Base-by-base conservation (phyloP, 2,797 vertebrate species). In the Champsocephalus gunnari region DNA sequence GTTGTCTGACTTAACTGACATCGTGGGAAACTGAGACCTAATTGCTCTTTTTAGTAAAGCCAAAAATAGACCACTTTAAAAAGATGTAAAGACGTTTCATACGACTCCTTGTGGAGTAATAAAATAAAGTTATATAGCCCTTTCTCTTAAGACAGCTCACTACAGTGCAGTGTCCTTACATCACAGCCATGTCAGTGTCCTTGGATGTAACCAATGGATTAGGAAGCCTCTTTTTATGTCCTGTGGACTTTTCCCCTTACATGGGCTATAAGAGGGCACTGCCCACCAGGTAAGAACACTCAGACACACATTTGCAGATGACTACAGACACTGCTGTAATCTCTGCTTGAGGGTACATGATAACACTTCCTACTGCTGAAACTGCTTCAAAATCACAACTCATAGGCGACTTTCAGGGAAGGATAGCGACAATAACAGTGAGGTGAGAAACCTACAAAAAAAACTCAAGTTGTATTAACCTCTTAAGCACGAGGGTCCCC, bases 301-400 rank as follows among this genome's bases (percentile, higher is more conserved):
- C 28, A 64, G 58, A 66, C 45, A 76, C 74, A 73, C 60, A 61
- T 63, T 59, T 2, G 0, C 49, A 78, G 71, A 69, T 3, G 24
- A 76, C 38, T 64, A 48, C 44, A 67, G 16, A 70, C 77, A 54
- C 55, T 54, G 34, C 65, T 78, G 41, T 87, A 83, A 88, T 84
- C 74, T 78, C 49, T 61, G 67, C 82, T 83, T 12, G 43, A 60
- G 70, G 77, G 48, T 76, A 71, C 71, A 59, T 9, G 1, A 66
- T 88, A 63, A 51, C 73, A 72, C 69, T 49, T 71, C 79, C 56
- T 16, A 44, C 70, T 56, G 63, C 55, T 24, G 51, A 75, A 78
- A 78, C 67, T 38, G 59, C 75, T 78, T 79, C 76, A 80, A 68
- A 86, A 65, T 85, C 70, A 80, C 62, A 47, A 21, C 55, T 74